Evolutionary conservation across 2,888 invertebrate species (phyloP).

Genomic region (Pheosia tremula): DNA sequence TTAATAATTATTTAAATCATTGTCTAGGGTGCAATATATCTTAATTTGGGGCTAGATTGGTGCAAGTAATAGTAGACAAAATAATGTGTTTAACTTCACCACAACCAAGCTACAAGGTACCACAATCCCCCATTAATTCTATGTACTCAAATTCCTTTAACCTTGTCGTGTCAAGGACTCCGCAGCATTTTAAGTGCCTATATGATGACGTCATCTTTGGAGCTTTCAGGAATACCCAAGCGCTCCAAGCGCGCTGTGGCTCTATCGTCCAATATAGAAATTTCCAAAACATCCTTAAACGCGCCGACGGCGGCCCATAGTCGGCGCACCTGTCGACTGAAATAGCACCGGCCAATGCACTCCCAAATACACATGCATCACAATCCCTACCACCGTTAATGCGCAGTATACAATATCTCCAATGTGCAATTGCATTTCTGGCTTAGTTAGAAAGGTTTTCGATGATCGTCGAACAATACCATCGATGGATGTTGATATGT

Average conservation of each 20-base stretch:
- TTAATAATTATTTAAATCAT: too few species aligned
- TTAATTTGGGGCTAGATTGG: too few species aligned
- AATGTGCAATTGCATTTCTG: conserved; percentile 25
- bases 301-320: conserved; percentile 22
- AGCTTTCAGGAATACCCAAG: neutral
- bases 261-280: neutral
- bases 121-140: too few species aligned
- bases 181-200: too few species aligned
- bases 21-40: too few species aligned
- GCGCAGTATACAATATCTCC: neutral
- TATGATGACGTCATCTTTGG: too few species aligned
- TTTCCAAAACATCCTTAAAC: conserved; percentile 8
- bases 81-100: too few species aligned
- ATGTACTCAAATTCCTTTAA: too few species aligned
- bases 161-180: too few species aligned
- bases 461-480: neutral
- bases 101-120: too few species aligned
- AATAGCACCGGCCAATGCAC: conserved; percentile 70
- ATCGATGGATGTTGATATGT: conserved; percentile 13
- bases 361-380: conserved; percentile 50
- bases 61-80: too few species aligned
- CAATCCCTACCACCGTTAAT: conserved; percentile 12
- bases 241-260: neutral
- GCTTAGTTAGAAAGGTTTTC: neutral
- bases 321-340: conserved; percentile 59